phyloP scores from a whole-genome alignment of 2,888 invertebrate species.

The Eulithis prunata region DNA sequence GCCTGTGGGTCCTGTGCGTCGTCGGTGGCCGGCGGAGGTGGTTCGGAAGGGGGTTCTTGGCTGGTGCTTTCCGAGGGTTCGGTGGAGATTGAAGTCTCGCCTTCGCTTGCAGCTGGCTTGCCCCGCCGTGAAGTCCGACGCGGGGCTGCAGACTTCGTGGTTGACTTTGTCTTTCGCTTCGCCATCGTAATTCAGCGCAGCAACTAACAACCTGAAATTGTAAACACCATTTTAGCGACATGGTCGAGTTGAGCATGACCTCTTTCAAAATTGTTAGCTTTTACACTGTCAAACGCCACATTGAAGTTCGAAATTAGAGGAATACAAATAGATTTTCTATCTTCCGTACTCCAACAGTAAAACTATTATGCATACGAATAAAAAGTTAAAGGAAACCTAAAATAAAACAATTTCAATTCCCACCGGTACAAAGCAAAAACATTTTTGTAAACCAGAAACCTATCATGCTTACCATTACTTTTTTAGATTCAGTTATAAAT shows the following conservation, averaged over 20 bases:
- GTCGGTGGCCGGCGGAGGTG: slow-evolving; percentile 17
- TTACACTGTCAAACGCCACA: slow-evolving; percentile 68
- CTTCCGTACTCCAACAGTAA: not conserved
- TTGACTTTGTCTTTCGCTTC: slow-evolving; percentile 71
- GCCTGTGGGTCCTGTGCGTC: slow-evolving; percentile 24
- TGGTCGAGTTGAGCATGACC: slow-evolving; percentile 60
- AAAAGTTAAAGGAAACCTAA: slow-evolving; percentile 12
- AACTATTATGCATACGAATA: not conserved
- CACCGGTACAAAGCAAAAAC: slow-evolving; percentile 61
- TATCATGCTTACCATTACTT: slow-evolving; percentile 66
- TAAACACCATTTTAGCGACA: slow-evolving; percentile 44
- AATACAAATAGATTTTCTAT: slow-evolving; percentile 3
- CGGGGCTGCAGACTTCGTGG: slow-evolving; percentile 60
- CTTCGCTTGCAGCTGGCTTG: slow-evolving; percentile 62
- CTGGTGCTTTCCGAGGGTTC: slow-evolving; percentile 41
- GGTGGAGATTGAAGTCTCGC: slow-evolving; percentile 57
- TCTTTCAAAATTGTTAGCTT: slow-evolving; percentile 64
- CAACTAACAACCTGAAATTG: slow-evolving; percentile 64
- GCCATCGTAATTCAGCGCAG: slow-evolving; percentile 63
- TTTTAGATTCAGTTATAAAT: slow-evolving; percentile 36
- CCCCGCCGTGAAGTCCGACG: slow-evolving; percentile 71
- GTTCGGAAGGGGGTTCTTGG: slow-evolving; percentile 34
- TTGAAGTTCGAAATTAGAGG: slow-evolving; percentile 3
- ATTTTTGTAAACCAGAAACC: slow-evolving; percentile 34
- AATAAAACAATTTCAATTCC: slow-evolving; percentile 42